Evolutionary conservation across 2,888 invertebrate species (phyloP), one percentile per base, ranked within the genome.

Genomic region (Antheraea yamamai): DNA sequence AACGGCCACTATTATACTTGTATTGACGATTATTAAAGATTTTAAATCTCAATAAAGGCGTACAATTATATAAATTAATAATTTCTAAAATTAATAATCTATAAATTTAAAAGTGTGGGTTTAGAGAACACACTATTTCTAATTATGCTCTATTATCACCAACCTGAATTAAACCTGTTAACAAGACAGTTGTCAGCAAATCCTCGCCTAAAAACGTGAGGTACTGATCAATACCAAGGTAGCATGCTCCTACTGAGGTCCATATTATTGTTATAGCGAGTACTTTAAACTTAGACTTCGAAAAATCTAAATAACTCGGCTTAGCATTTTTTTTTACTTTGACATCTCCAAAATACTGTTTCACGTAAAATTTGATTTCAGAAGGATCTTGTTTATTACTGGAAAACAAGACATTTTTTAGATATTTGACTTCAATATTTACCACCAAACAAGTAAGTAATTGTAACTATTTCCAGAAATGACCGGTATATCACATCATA

Each of bases 151-250:
- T 12, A 12, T 12, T 12, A 12, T 12, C 7, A 47, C 47, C 12
- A 4, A 66, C 64, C 64, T 66, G 30, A 66, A 66, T 66, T 66
- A 66, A 66, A 7, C 64, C 26, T 30, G 26, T 6, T 30, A 66
- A 12, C 4, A 66, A 6, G 18, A 66, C 30, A 4, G 64, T 66
- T 66, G 20, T 66, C 30, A 30, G 18, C 20, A 89, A 78, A 82
- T 90, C 84, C 0, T 81, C 75, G 6, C 87, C 86, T 73, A 89
- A 79, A 74, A 87, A 86, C 0, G 87, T 86, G 2, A 87, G 79
- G 73, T 88, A 91, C 72, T 89, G 89, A 77, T 85, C 88, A n/a
- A 90, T 86, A 1, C 90, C 91, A 76, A 84, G 90, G 77, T 81
- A 87, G 47, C 85, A 85, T 6, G 82, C 79, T 39, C 88, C 89